Evolutionary conservation across 1,140 invertebrate genomes (phyloP).

Genomic region (Daktulosphaira vitifoliae): DNA sequence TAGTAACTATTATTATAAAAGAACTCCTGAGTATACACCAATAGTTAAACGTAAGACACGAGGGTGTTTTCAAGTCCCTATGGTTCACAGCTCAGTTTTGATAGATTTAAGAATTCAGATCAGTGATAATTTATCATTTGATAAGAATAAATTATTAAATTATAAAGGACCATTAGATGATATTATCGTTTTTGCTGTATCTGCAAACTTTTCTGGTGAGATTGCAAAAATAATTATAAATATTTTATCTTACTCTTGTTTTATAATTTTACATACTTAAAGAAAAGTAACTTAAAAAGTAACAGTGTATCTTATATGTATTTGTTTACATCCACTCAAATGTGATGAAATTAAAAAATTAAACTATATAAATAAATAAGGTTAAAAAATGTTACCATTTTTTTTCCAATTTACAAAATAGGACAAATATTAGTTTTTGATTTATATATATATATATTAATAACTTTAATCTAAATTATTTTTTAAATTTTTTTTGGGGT

Average conservation of each 20-base stretch:
- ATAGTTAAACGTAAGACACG: slow-evolving; percentile 62
- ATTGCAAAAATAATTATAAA: slow-evolving; percentile 37
- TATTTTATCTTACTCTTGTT: slow-evolving; percentile 40
- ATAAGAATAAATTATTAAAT: slow-evolving; percentile 51
- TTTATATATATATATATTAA: no score
- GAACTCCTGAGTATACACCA: slow-evolving; percentile 76
- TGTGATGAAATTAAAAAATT: no score
- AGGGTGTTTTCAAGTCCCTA: slow-evolving; percentile 78
- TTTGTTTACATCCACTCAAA: no score
- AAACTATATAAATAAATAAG: no score
- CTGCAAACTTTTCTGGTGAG: slow-evolving; percentile 62
- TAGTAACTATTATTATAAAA: slow-evolving; percentile 74
- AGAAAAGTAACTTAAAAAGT: no score
- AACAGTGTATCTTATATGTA: no score
- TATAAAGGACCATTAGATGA: slow-evolving; percentile 80
- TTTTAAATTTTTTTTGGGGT: slow-evolving; percentile 29
- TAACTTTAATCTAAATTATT: no score
- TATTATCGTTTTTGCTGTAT: slow-evolving; percentile 86
- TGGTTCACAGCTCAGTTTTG: slow-evolving; percentile 84
- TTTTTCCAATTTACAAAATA: no score
- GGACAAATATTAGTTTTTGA: no score
- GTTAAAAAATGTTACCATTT: no score
- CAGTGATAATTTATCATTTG: slow-evolving; percentile 67
- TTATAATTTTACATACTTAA: no score
- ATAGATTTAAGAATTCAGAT: slow-evolving; percentile 59